Percentiles rank a stretch among this genome's conserved stretches.
Conservation (phyloP, 2,113 vertebrate species). For the Salvator merianae region DNA sequence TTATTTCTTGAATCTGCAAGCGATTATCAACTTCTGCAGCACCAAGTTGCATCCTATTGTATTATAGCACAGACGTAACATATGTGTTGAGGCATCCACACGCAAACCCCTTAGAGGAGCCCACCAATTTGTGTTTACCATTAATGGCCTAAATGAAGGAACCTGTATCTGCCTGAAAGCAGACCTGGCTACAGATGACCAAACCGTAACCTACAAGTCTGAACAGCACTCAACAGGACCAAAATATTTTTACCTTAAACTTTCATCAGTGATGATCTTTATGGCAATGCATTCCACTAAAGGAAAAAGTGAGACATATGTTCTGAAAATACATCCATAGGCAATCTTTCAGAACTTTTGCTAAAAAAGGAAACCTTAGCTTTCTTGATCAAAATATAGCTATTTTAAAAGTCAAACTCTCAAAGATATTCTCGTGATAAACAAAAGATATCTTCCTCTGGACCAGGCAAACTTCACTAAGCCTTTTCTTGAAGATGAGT, state of each 20-base stretch:
- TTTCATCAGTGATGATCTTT: slow-evolving; percentile 38
- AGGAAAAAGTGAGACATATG: slow-evolving; percentile 31
- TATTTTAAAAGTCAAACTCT: slow-evolving; percentile 54
- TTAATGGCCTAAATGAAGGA: neutral
- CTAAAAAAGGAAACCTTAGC: slow-evolving; percentile 36
- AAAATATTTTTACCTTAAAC: slow-evolving; percentile 33
- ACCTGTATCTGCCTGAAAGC: neutral
- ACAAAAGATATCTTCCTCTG: slow-evolving; percentile 34
- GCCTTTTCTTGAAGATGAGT: neutral
- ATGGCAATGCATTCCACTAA: slow-evolving; percentile 42
- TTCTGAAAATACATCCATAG: slow-evolving; percentile 48
- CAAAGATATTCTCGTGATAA: slow-evolving; percentile 42
- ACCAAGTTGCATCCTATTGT: slow-evolving; percentile 35
- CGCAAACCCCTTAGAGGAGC: neutral
- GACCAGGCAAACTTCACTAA: slow-evolving; percentile 6
- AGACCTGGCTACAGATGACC: no score
- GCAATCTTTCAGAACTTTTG: slow-evolving; percentile 49
- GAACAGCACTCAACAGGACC: slow-evolving; percentile 4
- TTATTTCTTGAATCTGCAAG: no score
- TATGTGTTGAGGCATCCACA: slow-evolving; percentile 7
- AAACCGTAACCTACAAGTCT: neutral
- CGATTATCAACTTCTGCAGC: neutral
- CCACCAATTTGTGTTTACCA: neutral
- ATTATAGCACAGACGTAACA: slow-evolving; percentile 9
- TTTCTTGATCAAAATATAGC: slow-evolving; percentile 53